Percentiles rank a stretch among this genome's conserved stretches.
These are phyloP conservation scores for Phrynocephalus versicolor DNA, from an alignment of 2,113 vertebrate genomes.

Conservation along the genomic window DNA sequence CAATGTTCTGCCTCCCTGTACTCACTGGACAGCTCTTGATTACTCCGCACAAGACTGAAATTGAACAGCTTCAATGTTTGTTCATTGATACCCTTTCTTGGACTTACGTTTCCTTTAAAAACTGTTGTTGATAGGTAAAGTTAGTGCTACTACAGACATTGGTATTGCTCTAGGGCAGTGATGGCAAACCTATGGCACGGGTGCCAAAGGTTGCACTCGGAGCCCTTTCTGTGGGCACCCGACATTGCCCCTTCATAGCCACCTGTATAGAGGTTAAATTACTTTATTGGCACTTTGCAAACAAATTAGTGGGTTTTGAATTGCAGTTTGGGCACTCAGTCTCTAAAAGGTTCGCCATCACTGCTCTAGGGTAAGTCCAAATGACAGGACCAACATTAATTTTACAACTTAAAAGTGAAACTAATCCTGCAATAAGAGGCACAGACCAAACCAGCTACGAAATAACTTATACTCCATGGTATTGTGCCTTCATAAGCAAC, in stretches of 20 bases:
- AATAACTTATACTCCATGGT: slow-evolving; percentile 20
- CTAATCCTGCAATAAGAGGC: neutral
- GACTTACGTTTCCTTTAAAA: neutral
- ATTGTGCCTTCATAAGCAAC: rapidly evolving
- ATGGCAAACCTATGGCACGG: no score
- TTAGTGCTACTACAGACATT: neutral
- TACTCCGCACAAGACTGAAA: neutral
- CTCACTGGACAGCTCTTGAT: neutral
- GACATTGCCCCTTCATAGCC: no score
- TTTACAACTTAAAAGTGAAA: no score
- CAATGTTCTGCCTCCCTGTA: neutral
- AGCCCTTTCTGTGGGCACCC: no score
- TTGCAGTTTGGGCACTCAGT: no score
- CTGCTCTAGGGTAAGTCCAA: neutral
- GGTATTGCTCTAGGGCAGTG: neutral
- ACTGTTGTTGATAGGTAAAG: neutral
- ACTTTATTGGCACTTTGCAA: no score
- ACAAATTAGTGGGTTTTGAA: no score
- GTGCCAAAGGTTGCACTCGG: no score
- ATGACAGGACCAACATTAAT: neutral
- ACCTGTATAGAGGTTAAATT: no score
- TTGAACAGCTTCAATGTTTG: neutral
- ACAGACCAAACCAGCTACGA: slow-evolving; percentile 2
- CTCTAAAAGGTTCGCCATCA: no score
- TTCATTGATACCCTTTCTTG: neutral